Evolutionary conservation across 1,140 invertebrate genomes (phyloP), one percentile per base, ranked within the genome.

Genomic region (Macrobrachium rosenbergii): DNA sequence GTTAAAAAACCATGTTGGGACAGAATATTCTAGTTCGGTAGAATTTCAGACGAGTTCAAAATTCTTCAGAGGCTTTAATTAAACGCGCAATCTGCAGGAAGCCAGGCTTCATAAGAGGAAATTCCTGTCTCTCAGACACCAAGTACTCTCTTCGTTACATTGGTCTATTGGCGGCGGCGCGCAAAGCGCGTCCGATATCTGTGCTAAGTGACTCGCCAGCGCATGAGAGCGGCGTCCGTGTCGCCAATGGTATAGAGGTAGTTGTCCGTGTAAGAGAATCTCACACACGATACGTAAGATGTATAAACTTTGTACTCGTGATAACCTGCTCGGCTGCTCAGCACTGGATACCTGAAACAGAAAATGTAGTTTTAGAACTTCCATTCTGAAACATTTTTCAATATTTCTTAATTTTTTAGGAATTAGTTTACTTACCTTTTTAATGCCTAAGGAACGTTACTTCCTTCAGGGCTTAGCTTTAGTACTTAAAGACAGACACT

Each of bases 271-370:
- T 95, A 96, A 2, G 97, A 92, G 92, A 97, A 97, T 73, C 96
- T 94, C 2, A 96, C 95, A 78, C 94, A 94, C 11, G 96, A 96
- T 80, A 98, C 94, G 91, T 96, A 94, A 75, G 96, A 96, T 73
- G 96, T 97, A 93, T 98, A 98, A 0, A 97, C 96, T 91, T 97
- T 97, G 89, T 96, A 95, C 91, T 96, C 95, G 89, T 97, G 95
- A 92, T 96, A 97, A 91, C 97, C 96, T 0, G 96, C 94, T 90
- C 94, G 96, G 21, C 96, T 94, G 89, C 96, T 96, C 0, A 96
- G 96, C 21, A 96, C 94, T 88, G 96, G 96, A 91, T 96, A 96
- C 91, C 96, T 96, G 91, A 72, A 19, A 21, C 14, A 12, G 23
- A 58, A 60, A 21, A 45, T 10, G 59, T 90, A 87, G 91, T 90